A percentile compares a stretch with the other conserved stretches of the same genome.
phyloP scores from a whole-genome alignment of 2,888 invertebrate species.

The Melieria crassipennis region DNA sequence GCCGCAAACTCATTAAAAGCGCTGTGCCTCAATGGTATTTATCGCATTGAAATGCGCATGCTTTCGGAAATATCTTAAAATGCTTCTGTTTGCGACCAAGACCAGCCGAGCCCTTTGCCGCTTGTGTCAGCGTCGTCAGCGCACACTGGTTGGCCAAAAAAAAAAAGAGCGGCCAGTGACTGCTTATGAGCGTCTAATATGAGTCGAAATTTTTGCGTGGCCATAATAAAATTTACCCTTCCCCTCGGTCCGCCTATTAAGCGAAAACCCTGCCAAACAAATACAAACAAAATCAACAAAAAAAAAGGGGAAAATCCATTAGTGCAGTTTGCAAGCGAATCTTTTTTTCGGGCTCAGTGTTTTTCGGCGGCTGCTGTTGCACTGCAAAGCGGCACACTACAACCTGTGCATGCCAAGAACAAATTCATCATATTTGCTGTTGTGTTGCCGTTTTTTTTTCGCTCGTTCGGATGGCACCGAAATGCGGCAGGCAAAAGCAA shows the following conservation, averaged over 20 bases:
- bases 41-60: conserved; percentile 50
- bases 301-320: conserved; percentile 26
- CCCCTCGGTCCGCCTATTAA: not conserved
- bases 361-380: conserved; percentile 16
- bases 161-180: not conserved
- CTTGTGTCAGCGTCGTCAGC: not conserved
- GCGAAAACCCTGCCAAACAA: conserved; percentile 5
- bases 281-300: not conserved
- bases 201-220: conserved; percentile 15
- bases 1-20: conserved; percentile 34
- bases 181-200: conserved; percentile 20
- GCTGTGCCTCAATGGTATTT: conserved; percentile 39
- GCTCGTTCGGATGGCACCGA: not conserved
- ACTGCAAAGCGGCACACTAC: conserved; percentile 27
- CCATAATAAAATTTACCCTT: conserved; percentile 9
- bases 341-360: conserved; percentile 24
- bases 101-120: not conserved
- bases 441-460: conserved; percentile 18
- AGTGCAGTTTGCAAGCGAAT: conserved; percentile 13
- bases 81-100: conserved; percentile 32
- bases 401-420: conserved; percentile 46
- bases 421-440: conserved; percentile 44
- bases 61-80: conserved; percentile 43
- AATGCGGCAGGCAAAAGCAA: not conserved
- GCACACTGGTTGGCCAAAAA: conserved; percentile 1